Percentiles rank a stretch among this genome's conserved stretches.
phyloP scores from a whole-genome alignment of 2,888 invertebrate species.

The Limnephilus lunatus region DNA sequence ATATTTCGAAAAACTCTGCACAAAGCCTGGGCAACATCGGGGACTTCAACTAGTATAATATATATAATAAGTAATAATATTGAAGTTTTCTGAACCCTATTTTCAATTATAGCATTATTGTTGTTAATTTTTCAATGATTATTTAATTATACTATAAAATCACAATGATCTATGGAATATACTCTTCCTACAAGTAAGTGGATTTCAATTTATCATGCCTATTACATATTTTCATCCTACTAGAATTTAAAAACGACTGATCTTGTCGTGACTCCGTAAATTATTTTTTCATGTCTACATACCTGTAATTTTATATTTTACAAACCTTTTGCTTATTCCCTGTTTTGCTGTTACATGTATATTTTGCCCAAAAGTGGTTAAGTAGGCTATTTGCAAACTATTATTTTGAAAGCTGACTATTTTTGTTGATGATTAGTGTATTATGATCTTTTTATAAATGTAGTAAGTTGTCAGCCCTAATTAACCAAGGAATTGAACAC shows the following conservation, averaged over 20 bases:
- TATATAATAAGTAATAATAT: background rate
- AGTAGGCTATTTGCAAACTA: background rate
- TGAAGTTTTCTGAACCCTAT: background rate
- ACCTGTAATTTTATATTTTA: background rate
- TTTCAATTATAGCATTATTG: background rate
- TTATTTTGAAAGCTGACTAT: conserved; percentile 50
- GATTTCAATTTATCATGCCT: background rate
- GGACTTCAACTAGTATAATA: no score
- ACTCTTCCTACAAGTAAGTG: conserved; percentile 19
- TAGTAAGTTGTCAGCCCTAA: background rate
- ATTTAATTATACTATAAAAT: background rate
- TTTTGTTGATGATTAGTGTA: conserved; percentile 15
- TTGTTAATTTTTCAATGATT: background rate
- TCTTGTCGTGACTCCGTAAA: background rate
- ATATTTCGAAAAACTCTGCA: no score
- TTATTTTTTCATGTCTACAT: background rate
- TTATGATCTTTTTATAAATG: background rate
- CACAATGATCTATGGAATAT: background rate
- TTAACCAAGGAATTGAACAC: background rate
- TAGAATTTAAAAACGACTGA: background rate
- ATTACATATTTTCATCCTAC: background rate
- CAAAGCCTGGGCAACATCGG: no score
- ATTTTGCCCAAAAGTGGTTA: background rate
- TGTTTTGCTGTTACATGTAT: background rate
- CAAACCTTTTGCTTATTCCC: background rate